These are phyloP conservation scores for Presbytis comata DNA, from an alignment of 2,797 vertebrate genomes.

Conservation along the genomic window DNA sequence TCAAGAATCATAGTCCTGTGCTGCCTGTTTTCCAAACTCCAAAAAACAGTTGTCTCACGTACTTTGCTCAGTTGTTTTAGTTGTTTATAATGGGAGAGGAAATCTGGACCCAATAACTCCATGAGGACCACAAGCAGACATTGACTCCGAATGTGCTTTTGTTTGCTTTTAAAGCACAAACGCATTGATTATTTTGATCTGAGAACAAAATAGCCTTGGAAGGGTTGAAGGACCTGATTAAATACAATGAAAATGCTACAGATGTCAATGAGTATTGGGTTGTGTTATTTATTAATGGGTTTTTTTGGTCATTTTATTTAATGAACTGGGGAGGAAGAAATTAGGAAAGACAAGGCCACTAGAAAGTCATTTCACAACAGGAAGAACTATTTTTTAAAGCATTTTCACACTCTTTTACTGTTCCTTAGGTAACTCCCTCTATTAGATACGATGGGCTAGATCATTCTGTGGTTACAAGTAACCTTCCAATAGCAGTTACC, in stretches of 20 bases:
- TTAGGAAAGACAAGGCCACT: not conserved
- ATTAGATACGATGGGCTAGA: not conserved
- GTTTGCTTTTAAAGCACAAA: not conserved
- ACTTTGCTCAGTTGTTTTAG: not conserved
- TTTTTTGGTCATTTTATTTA: not conserved
- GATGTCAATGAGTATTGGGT: not conserved
- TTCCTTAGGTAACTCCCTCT: not conserved
- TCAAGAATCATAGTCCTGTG: not conserved
- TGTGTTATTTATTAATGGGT: not conserved
- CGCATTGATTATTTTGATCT: conserved; percentile 15
- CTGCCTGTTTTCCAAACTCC: not conserved
- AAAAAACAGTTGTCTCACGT: not conserved
- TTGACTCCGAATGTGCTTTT: not conserved
- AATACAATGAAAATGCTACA: conserved; percentile 6
- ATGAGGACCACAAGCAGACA: not conserved
- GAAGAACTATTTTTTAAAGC: not conserved
- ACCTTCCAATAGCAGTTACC: not conserved
- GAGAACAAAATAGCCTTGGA: not conserved
- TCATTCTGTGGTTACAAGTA: not conserved
- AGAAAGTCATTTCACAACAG: not conserved
- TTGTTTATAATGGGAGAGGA: not conserved
- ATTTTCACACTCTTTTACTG: not conserved
- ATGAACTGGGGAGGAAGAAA: not conserved
- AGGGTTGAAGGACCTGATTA: conserved; percentile 5
- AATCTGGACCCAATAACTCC: not conserved